Evolutionary conservation across 2,888 invertebrate genomes (phyloP).

Genomic region (Sphecodes monilicornis): DNA sequence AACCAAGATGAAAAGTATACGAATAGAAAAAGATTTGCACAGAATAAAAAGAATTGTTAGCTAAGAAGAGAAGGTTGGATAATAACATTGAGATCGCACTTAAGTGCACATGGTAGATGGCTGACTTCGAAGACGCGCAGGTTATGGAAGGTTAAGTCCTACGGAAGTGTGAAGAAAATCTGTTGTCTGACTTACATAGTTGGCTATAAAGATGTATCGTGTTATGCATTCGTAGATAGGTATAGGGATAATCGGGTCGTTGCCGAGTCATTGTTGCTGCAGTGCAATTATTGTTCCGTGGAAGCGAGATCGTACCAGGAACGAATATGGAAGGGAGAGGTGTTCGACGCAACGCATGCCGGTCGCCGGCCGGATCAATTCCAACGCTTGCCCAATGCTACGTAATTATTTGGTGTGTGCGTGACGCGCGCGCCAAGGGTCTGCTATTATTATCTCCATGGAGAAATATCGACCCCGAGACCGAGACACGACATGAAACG

Average conservation of each 20-base stretch:
- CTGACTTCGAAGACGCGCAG: too few relatives aligned
- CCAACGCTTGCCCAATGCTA: slow-evolving; percentile 55
- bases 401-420: slow-evolving; percentile 57
- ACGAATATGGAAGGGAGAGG: background rate
- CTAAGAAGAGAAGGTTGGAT: too few relatives aligned
- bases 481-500: slow-evolving; percentile 36
- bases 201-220: too few relatives aligned
- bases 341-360: slow-evolving; percentile 32
- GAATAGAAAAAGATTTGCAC: too few relatives aligned
- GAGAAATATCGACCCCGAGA: slow-evolving; percentile 62
- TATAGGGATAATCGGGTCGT: background rate
- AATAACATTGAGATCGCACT: too few relatives aligned
- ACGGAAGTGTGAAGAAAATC: too few relatives aligned
- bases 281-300: slow-evolving; percentile 45
- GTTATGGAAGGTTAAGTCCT: too few relatives aligned
- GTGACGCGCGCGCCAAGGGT: slow-evolving; percentile 59
- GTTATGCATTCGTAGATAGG: background rate
- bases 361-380: slow-evolving; percentile 44
- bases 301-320: slow-evolving; percentile 31
- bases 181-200: too few relatives aligned
- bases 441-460: slow-evolving; percentile 60
- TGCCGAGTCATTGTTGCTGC: background rate
- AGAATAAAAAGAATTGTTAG: too few relatives aligned
- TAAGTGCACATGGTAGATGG: too few relatives aligned
- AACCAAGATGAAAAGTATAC: too few relatives aligned